phyloP scores from a whole-genome alignment of 2,888 invertebrate genomes.

The Bombylius major region DNA sequence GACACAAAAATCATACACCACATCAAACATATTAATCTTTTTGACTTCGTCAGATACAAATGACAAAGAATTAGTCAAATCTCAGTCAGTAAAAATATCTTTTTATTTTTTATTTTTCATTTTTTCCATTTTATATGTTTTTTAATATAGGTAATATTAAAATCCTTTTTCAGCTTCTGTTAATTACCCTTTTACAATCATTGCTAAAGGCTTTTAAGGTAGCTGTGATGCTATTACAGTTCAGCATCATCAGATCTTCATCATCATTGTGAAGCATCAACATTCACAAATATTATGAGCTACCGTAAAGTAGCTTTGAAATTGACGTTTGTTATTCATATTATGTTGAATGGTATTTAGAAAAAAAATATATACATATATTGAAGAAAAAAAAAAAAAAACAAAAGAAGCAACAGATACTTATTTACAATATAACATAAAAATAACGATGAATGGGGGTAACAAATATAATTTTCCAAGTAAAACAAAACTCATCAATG shows the following conservation, averaged over 20 bases:
- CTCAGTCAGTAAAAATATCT: background rate
- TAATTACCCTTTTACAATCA: background rate
- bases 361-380: too few species aligned
- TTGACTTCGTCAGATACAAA: background rate
- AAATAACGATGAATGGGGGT: too few species aligned
- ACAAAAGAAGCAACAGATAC: too few species aligned
- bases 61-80: background rate
- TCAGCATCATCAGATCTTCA: too few species aligned
- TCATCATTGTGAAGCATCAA: too few species aligned
- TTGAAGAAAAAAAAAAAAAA: too few species aligned
- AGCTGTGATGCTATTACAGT: too few species aligned
- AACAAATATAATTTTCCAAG: background rate
- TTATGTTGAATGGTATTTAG: too few species aligned
- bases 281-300: background rate
- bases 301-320: background rate
- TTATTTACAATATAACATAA: too few species aligned
- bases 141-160: background rate
- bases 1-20: too few species aligned
- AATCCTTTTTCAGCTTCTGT: background rate
- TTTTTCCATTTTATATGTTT: background rate
- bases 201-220: too few species aligned
- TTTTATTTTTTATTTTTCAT: background rate
- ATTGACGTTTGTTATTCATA: too few species aligned
- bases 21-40: background rate
- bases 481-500: background rate